A percentile compares a stretch with the other conserved stretches of the same genome.
These are phyloP conservation scores for Psophia crepitans DNA, from an alignment of 2,113 vertebrate genomes.

Conservation along the genomic window DNA sequence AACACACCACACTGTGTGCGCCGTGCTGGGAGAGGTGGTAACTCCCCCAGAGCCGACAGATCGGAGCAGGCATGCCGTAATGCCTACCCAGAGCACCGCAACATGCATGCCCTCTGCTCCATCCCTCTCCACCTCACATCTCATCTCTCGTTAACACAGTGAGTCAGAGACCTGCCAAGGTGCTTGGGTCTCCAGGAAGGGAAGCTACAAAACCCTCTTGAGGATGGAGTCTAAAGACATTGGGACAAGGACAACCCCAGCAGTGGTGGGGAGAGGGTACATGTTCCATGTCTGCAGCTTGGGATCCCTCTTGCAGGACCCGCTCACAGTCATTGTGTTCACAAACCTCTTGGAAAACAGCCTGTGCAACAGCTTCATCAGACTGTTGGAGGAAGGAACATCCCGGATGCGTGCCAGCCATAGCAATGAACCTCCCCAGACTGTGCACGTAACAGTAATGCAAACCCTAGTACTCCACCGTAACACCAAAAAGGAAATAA, in stretches of 20 bases:
- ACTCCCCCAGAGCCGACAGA: background rate
- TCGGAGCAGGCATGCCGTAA: accelerated
- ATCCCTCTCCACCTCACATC: background rate
- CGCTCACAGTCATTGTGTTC: accelerated
- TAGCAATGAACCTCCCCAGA: background rate
- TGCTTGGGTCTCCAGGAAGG: background rate
- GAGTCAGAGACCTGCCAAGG: background rate
- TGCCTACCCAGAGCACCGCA: background rate
- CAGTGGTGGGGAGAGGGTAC: background rate
- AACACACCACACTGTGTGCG: background rate
- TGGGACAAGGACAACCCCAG: background rate
- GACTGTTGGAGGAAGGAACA: background rate
- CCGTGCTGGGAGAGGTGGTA: background rate
- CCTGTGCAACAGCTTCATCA: background rate
- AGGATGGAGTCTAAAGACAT: background rate
- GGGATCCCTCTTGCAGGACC: background rate
- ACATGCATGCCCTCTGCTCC: background rate
- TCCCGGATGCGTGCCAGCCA: accelerated
- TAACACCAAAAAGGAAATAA: conserved; percentile 12
- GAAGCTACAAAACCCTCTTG: background rate
- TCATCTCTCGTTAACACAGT: background rate
- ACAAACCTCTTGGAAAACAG: background rate
- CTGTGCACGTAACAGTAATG: background rate
- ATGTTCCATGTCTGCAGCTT: accelerated
- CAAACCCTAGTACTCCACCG: background rate